Evolutionary conservation across 2,888 invertebrate genomes (phyloP).

Genomic region (Dicycla oo): DNA sequence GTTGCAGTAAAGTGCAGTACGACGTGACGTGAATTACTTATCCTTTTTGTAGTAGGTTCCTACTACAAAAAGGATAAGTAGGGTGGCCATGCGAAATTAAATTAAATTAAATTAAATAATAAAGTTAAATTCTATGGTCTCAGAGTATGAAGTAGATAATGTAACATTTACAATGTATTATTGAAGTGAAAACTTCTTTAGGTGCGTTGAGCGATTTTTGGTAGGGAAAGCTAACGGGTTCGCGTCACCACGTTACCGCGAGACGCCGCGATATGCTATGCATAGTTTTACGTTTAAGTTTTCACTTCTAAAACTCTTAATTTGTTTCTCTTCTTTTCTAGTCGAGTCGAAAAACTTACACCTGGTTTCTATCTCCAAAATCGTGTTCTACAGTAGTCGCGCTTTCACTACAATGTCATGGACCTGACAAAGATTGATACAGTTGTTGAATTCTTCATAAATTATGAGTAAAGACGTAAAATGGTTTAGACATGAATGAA

Average conservation of each 20-base stretch:
- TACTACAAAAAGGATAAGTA: conserved; percentile 53
- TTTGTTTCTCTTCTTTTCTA: background rate
- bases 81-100: conserved; percentile 51
- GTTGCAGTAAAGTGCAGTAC: conserved; percentile 70
- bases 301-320: too few relatives aligned
- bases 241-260: too few relatives aligned
- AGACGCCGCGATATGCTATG: too few relatives aligned
- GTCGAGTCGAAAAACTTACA: background rate
- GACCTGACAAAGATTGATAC: background rate
- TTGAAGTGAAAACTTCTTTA: too few relatives aligned
- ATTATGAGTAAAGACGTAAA: background rate
- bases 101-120: too few relatives aligned
- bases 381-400: background rate
- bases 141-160: background rate
- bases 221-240: too few relatives aligned
- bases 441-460: background rate
- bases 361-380: background rate
- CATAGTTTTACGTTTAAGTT: too few relatives aligned
- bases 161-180: too few relatives aligned
- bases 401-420: background rate
- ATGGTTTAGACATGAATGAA: background rate
- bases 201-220: too few relatives aligned
- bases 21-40: conserved; percentile 68
- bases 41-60: too few relatives aligned
- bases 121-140: too few relatives aligned